A percentile compares a stretch with the other conserved stretches of the same genome.
phyloP scores from a whole-genome alignment of 1,140 invertebrate species.

The Belonocnema kinseyi region DNA sequence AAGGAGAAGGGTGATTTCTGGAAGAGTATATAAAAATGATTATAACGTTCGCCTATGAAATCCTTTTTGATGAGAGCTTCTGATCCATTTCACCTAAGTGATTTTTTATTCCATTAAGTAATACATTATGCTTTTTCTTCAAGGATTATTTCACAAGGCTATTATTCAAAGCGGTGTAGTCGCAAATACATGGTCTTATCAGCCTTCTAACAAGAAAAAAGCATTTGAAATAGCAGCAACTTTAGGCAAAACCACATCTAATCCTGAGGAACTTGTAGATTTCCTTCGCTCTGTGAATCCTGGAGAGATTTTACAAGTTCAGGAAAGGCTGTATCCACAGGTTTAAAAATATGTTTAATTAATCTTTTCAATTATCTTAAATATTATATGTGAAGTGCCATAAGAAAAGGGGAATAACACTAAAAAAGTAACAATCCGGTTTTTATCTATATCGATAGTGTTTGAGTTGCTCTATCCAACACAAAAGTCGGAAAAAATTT shows the following conservation, averaged over 20 bases:
- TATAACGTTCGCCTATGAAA: too few relatives aligned
- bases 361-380: too few relatives aligned
- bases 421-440: too few relatives aligned
- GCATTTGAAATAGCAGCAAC: constrained; percentile 79
- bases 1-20: too few relatives aligned
- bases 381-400: too few relatives aligned
- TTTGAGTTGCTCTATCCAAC: too few relatives aligned
- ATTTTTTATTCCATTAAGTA: not conserved
- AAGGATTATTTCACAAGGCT: constrained; percentile 80
- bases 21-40: too few relatives aligned
- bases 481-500: too few relatives aligned
- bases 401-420: too few relatives aligned
- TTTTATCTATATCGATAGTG: too few relatives aligned
- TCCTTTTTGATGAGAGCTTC: constrained; percentile 42
- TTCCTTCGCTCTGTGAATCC: constrained; percentile 78
- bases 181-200: constrained; percentile 84
- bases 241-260: constrained; percentile 76
- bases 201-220: constrained; percentile 77
- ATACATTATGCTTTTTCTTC: constrained; percentile 43
- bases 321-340: not conserved
- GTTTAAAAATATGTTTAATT: not conserved
- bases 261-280: constrained; percentile 76
- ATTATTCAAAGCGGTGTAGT: constrained; percentile 88
- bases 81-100: not conserved
- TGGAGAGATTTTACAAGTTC: constrained; percentile 76